Base-by-base conservation (phyloP, 2,113 vertebrate genomes). In the Octodon degus region DNA sequence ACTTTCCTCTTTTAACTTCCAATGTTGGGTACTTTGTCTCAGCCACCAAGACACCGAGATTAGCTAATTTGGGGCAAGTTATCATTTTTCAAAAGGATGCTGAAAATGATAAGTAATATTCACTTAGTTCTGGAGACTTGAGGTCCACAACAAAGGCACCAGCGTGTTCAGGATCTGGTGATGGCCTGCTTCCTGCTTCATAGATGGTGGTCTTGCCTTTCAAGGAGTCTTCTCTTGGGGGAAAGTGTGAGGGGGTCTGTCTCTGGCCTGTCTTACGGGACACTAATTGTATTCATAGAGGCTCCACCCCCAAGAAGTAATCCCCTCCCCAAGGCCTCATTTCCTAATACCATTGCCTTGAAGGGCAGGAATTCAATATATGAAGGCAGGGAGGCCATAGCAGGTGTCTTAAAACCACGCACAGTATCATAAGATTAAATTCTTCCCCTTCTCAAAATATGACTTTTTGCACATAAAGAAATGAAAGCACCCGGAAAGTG, bases 51-150 rank as follows among this genome's bases (percentile, higher is more conserved):
- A 74, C 70, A 24, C 22, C 20, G 37, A 76, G 4, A 43, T 58
- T 88, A 77, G 83, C 90, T 95, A 76, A 89, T 85, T 79, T 87
- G 84, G 67, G 10, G 11, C 62, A 86, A 92, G 27, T 47, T 89
- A 92, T 37, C 58, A n/a, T 62, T 68, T 17, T 79, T 9, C 84
- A 92, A 92, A 94, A 30, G 32, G 20, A 80, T 89, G 40, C 37
- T 82, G 43, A 94, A 97, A 92, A 79, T 55, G 32, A 50, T 68
- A 30, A 87, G 32, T 27, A 65, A 90, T 53, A 95, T 76, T 88
- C 9, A 74, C 0, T 34, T 34, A 11, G 17, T 34, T 91, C 58
- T 87, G 22, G 58, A 91, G 7, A 9, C 27, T 43, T 34, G 30
- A 65, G 40, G n/a, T 63, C 34, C 27, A 13, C 13, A 5, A 32